Evolutionary conservation across 1,140 invertebrate species (phyloP), one percentile per base, ranked within the genome.

Genomic region (Brachionus rotundiformis): DNA sequence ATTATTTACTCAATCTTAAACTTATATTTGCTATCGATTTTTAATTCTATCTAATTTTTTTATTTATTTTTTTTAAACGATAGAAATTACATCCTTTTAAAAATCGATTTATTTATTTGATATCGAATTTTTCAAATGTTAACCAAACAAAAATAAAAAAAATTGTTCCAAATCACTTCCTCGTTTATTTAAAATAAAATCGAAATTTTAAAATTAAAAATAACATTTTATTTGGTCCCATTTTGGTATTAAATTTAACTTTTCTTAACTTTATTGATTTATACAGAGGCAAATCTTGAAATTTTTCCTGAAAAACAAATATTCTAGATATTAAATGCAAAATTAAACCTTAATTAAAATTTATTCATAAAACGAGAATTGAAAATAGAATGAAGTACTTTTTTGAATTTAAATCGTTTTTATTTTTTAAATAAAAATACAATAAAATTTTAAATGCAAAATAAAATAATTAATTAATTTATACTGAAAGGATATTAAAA

Each of bases 401-500:
- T 65, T 65, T 65, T 65, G 6, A 65, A 31, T 65, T 65, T 65
- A 27, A 23, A 54, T 54, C n/a, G 4, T 19, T 54, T 65, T 65
- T 65, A 65, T 65, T 65, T 6, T 65, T 31, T 31, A 65, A 31
- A 65, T 31, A 29, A 65, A 65, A 65, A 65, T 65, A 31, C 61
- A 65, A 65, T 65, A 65, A 65, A 65, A 65, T 5, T 65, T 65
- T 65, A 54, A 54, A 54, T 54, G 47, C 61, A 65, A 65, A 65
- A 65, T 31, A 65, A 65, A 65, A 65, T 3, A 65, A 65, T 65
- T 65, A 65, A 65, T 65, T 65, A 65, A 31, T 31, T 31, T 65
- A 65, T 31, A 31, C n/a, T 31, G 31, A 65, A 65, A 65, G 31
- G 31, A 65, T 31, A 65, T 65, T 33, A 31, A 31, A 54, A 65